Base-by-base conservation (phyloP, 1,140 invertebrate species). In the Propsilocerus akamusi region DNA sequence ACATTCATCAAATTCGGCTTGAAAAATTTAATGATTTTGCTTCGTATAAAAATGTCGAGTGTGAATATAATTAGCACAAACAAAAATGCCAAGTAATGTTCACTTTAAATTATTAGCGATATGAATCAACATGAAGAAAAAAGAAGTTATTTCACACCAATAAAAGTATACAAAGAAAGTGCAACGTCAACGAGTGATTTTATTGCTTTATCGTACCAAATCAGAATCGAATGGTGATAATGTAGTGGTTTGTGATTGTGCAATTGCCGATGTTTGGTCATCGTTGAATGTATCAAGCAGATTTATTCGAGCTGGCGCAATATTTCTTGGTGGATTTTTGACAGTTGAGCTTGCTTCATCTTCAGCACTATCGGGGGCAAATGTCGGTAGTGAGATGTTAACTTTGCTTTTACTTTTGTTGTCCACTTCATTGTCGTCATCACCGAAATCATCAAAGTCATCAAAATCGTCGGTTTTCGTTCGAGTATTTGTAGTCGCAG, bases 321-420 rank as follows among this genome's bases (percentile, higher is more conserved):
- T n/a, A n/a, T n/a, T 41, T 41, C 17, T 41, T 20, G 17, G 12
- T 41, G 17, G 5, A 1, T 68, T 71, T 51, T 53, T 53, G 12
- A 64, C 70, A 50, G 73, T 73, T 49, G 73, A 72, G 22, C 67
- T 62, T 50, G 70, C 68, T 58, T 74, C 71, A 59, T 74, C 70
- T 6, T 55, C 53, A 11, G 26, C 49, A 22, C 57, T 55, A 22
- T 57, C 56, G 7, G 65, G 56, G 51, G 62, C 28, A 51, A 58
- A 68, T 4, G 64, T 67, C 10, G 67, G 65, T 25, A 68, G 50
- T 1, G 59, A 58, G 47, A 68, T 56, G 30, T 60, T 60, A 5
- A 69, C 55, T 34, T 51, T 57, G 30, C 49, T 49, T 17, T 48
- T 49, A 34, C 26, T 37, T 22, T n/a, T 37, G 22, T 20, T 30